Evolutionary conservation across 2,797 vertebrate species (phyloP), one percentile per base, ranked within the genome.

Genomic region (Siniperca scherzeri): DNA sequence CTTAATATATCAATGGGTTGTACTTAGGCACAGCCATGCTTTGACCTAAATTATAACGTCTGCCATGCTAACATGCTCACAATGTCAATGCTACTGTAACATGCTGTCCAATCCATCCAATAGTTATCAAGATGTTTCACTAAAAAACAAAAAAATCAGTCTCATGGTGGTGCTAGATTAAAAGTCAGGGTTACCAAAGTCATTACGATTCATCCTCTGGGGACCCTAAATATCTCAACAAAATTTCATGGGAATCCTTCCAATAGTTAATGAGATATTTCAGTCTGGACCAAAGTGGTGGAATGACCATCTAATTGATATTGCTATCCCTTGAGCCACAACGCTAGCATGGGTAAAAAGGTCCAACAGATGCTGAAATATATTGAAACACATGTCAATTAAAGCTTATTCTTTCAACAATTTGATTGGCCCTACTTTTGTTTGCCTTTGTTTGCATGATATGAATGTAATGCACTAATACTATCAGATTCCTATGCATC

Each of bases 401-500:
- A 38, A 53, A 74, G 13, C 11, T 40, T 9, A 40, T 71, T 77
- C 44, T 44, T 48, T 80, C 12, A 65, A 21, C 21, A 33, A 27
- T 73, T 22, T 27, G 19, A 76, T 33, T 22, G 3, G 21, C 25
- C 3, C 42, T 4, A 25, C 4, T 44, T 72, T 25, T 12, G 3
- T 75, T 64, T 76, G 7, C 8, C 4, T 74, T 56, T 60, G 10
- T 68, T 77, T 84, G 25, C 7, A 48, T 2, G 2, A 61, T 22
- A 33, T 73, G 13, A 61, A 78, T 68, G 36, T 65, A 56, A 68
- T 73, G 30, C 50, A 74, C 22, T 3, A 62, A 70, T 61, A 55
- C 40, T 42, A 55, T 8, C 33, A 75, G n/a, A 81, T 83, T 83
- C 7, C 10, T 27, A 30, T 22, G 55, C 55, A 77, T 55, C 17